Base-by-base conservation (phyloP, 2,113 vertebrate genomes). In the Ophiodon elongatus region DNA sequence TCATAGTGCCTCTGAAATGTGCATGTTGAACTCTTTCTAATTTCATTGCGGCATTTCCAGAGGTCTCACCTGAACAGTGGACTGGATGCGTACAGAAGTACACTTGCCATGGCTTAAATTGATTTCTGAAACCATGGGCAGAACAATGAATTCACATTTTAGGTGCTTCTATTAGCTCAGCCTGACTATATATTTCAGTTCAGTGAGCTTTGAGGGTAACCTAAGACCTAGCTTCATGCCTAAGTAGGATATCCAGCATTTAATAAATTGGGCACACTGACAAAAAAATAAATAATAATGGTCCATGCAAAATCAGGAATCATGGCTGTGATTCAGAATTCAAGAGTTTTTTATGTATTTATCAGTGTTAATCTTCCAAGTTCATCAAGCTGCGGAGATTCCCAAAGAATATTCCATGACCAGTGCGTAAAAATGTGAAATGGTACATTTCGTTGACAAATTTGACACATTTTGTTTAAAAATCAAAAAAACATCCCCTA, bases 11-110 rank as follows among this genome's bases (percentile, higher is more conserved):
- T 21, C 33, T 73, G 23, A 27, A 57, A 62, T 50, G 39, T 73
- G 57, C 72, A n/a, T 37, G 31, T 80, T 6, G 21, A 59, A 64
- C 35, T 29, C 31, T 50, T 57, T 84, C 47, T 78, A 64, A 86
- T 90, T 83, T 85, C 29, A 80, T 33, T 67, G n/a, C 75, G 25
- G 27, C 54, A 67, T 69, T 74, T 85, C 85, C 57, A 85, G 87
- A 88, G 31, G 80, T 62, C 33, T 68, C 50, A 74, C 57, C 67
- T 70, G 63, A 63, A 54, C 21, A 33, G 47, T 63, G 29, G 25
- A 29, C 41, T 73, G 21, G 52, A 82, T 84, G 84, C 78, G 35
- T 65, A 76, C 65, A 31, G 72, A 82, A 64, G 21, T 60, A 43
- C 10, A 11, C 41, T 71, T 83, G 21, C 13, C 29, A 23, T 59